phyloP scores from a whole-genome alignment of 2,797 vertebrate species.

The Gila robusta region DNA sequence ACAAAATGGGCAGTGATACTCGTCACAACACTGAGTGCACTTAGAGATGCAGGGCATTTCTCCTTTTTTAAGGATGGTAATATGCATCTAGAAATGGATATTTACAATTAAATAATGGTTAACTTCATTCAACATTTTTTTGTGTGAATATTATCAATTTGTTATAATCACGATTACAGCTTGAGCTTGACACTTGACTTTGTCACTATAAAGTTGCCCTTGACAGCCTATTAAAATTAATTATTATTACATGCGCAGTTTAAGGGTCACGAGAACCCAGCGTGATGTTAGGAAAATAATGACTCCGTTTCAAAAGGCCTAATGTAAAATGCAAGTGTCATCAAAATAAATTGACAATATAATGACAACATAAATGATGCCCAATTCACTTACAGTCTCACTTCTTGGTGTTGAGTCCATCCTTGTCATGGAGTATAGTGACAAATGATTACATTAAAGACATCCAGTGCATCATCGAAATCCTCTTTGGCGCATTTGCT shows the following conservation, averaged over 20 bases:
- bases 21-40: constrained; percentile 22
- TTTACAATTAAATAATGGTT: constrained; percentile 1
- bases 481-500: background rate
- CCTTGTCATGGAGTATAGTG: constrained; percentile 24
- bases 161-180: background rate
- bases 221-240: background rate
- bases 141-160: background rate
- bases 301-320: background rate
- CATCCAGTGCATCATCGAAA: constrained; percentile 3
- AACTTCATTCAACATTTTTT: background rate
- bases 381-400: constrained; percentile 28
- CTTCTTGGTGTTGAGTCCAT: constrained; percentile 23
- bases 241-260: background rate
- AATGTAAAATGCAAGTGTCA: constrained; percentile 18
- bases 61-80: constrained; percentile 19
- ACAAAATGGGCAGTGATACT: constrained; percentile 35
- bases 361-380: constrained; percentile 11
- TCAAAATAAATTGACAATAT: background rate
- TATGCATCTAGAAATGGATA: constrained; percentile 19
- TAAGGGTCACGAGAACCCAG: background rate
- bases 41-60: constrained; percentile 17
- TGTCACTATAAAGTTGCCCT: background rate
- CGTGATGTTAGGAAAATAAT: background rate
- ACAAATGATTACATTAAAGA: background rate
- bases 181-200: constrained; percentile 2